Conservation (phyloP, 1,140 invertebrate genomes). For the Pomacea maculata region DNA sequence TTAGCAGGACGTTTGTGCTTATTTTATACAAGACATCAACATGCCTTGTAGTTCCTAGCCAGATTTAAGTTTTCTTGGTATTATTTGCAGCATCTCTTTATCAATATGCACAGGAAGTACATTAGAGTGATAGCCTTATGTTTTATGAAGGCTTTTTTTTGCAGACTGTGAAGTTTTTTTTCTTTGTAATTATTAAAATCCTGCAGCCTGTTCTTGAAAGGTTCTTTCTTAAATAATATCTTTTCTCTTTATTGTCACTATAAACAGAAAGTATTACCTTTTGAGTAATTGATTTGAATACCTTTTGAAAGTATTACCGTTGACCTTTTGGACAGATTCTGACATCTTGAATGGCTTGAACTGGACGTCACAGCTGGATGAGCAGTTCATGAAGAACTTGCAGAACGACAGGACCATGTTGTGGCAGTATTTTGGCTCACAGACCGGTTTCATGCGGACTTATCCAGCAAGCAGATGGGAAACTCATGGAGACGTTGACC, state of each 20-base stretch:
- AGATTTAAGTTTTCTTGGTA: too few species aligned
- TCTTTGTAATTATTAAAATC: not conserved
- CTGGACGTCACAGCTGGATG: slow-evolving; percentile 87
- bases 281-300: too few species aligned
- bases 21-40: too few species aligned
- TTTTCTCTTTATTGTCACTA: slow-evolving; percentile 1
- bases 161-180: not conserved
- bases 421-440: slow-evolving; percentile 97
- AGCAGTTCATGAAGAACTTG: slow-evolving; percentile 86
- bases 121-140: not conserved
- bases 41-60: too few species aligned
- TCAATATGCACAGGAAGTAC: not conserved
- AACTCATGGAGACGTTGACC: slow-evolving; percentile 49
- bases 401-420: slow-evolving; percentile 85
- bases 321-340: slow-evolving; percentile 44
- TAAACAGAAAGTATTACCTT: too few species aligned
- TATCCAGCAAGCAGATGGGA: slow-evolving; percentile 74
- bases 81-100: too few species aligned
- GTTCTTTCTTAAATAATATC: not conserved
- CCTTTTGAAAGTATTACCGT: too few species aligned
- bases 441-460: slow-evolving; percentile 88
- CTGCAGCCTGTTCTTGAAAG: not conserved
- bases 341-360: slow-evolving; percentile 75
- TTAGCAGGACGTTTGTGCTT: too few species aligned
- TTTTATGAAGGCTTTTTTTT: not conserved